Conservation (phyloP, 2,888 invertebrate species). For the Andrena trimmerana region DNA sequence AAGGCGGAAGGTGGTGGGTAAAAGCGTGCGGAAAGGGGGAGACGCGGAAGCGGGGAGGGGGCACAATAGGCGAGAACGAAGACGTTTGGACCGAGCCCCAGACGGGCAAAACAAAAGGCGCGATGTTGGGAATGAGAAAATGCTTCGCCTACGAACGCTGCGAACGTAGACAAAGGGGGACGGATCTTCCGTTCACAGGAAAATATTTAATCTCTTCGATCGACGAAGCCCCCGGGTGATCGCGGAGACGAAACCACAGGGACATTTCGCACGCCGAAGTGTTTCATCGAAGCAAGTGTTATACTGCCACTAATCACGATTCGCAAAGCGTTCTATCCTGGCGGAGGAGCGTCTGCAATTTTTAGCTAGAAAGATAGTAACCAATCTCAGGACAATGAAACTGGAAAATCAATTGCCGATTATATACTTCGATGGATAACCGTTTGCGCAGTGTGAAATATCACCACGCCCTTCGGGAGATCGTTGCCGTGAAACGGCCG, state of each 20-base stretch:
- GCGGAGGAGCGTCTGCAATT: too few species aligned
- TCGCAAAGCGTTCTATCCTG: too few species aligned
- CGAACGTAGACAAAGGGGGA: conserved; percentile 47
- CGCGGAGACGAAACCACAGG: conserved; percentile 6
- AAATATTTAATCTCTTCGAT: conserved; percentile 64
- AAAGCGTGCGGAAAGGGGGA: conserved; percentile 26
- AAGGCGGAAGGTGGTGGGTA: conserved; percentile 36
- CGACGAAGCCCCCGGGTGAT: conserved; percentile 21
- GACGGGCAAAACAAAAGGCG: conserved; percentile 62
- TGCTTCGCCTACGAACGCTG: conserved; percentile 44
- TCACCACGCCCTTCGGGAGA: neutral
- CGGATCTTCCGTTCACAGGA: conserved; percentile 36
- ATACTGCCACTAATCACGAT: neutral
- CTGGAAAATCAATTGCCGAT: too few species aligned
- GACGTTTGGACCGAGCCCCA: conserved; percentile 46
- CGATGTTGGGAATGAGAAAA: conserved; percentile 54
- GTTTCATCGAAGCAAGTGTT: conserved; percentile 34
- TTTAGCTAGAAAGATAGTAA: too few species aligned
- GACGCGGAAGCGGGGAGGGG: neutral
- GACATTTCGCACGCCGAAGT: conserved; percentile 33
- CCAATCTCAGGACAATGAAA: too few species aligned
- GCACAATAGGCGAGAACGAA: conserved; percentile 53
- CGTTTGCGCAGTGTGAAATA: neutral
- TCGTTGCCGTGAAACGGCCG: neutral
- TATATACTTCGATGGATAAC: too few species aligned